Evolutionary conservation across 2,888 invertebrate genomes (phyloP), one percentile per base, ranked within the genome.

Genomic region (Epinotia demarniana): DNA sequence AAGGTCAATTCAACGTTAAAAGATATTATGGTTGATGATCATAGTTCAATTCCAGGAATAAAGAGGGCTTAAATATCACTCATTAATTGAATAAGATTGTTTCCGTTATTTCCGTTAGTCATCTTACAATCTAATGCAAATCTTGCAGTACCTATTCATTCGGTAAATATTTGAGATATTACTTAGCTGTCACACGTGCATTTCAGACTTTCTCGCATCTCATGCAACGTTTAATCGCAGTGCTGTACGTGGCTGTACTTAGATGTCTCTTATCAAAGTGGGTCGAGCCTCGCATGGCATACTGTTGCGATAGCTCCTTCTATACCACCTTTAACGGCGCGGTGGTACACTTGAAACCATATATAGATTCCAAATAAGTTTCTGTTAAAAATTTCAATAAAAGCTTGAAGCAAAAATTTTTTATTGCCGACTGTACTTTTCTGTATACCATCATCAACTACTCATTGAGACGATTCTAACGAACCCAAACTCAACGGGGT

Each of bases 261-360:
- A 73, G 71, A 83, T 85, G 84, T 82, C 83, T 86, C 85, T 92
- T 92, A 93, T 93, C 92, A 89, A 92, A 84, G 83, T 92, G 80
- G 92, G 92, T 89, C 92, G 88, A 84, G 82, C 84, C 70, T 60
- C 46, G 43, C 39, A 67, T 33, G 46, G 66, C 83, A 80, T 80
- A 87, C 85, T 89, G 89, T 83, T 84, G 90, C 90, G 90, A 90
- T 89, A 84, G 91, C 90, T 89, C 89, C 87, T 87, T 83, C 78
- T 84, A 77, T 77, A 81, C 83, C 80, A 83, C 81, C 82, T 53
- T 27, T 80, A 82, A 81, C 72, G 18, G 79, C 82, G 79, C 81
- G 81, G 81, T 75, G 76, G 72, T 81, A 27, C 23, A 27, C 3
- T 27, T 3, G 3, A 3, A 27, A 27, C 3, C 23, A 27, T 27